Evolutionary conservation across 2,888 invertebrate species (phyloP).

Genomic region (Idaea dimidiata): DNA sequence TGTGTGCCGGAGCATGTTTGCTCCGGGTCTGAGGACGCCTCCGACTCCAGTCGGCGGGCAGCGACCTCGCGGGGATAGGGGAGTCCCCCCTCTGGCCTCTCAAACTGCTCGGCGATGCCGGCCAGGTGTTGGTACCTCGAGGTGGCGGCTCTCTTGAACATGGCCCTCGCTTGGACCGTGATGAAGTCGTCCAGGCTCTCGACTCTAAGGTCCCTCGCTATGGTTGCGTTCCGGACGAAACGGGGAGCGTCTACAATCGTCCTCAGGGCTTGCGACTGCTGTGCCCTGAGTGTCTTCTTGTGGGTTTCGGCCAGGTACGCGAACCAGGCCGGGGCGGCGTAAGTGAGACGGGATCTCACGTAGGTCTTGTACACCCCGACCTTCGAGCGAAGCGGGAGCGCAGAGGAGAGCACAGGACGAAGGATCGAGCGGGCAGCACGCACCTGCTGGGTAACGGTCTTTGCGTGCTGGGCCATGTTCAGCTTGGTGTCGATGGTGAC

Average conservation of each 20-base stretch:
- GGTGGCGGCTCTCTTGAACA: slow-evolving; percentile 8
- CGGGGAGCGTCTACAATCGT: slow-evolving; percentile 6
- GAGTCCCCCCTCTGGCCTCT: neutral
- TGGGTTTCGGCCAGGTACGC: slow-evolving; percentile 4
- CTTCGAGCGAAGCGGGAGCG: slow-evolving; percentile 13
- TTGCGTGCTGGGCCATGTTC: neutral
- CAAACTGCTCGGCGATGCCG: slow-evolving; percentile 1
- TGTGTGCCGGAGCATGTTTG: too few species aligned
- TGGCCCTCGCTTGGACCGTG: neutral
- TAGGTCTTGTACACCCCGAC: slow-evolving; percentile 10
- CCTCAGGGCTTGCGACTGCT: neutral
- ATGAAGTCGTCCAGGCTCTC: slow-evolving; percentile 10
- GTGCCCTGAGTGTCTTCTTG: slow-evolving; percentile 1
- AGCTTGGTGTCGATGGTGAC: neutral
- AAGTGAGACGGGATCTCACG: slow-evolving; percentile 10
- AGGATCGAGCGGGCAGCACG: neutral
- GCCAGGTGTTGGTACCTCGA: slow-evolving; percentile 3
- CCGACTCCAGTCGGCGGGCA: neutral
- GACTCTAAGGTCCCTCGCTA: slow-evolving; percentile 9
- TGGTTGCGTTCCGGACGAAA: slow-evolving; percentile 10
- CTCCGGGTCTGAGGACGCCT: neutral
- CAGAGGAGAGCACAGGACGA: slow-evolving; percentile 8
- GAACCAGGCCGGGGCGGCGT: slow-evolving; percentile 1
- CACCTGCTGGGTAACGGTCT: neutral
- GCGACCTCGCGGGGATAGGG: neutral